Base-by-base conservation (phyloP, 2,888 invertebrate species). In the Tryphoninae sp. region DNA sequence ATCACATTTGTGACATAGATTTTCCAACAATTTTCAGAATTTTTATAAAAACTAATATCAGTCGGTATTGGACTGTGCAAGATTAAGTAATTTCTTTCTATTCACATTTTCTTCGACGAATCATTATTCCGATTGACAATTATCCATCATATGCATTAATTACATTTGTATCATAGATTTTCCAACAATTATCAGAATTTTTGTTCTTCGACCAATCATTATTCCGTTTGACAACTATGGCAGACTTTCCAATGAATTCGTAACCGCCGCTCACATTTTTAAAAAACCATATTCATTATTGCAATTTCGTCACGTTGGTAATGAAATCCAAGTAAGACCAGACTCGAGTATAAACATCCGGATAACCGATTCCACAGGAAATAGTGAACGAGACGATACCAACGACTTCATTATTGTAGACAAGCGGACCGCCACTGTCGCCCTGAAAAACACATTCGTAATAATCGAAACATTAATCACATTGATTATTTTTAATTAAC, bases 351-450 rank as follows among this genome's bases (percentile, higher is more conserved):
- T 84, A 85, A 19, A 59, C 73, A 40, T 85, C 83, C 8, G 85
- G 84, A 59, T 67, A 68, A 74, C 81, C 84, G 9, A 72, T 22
- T 23, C 81, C 78, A 53, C 84, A 84, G 26, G 62, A 23, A 11
- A 58, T 51, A 16, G 68, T 62, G 65, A 81, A 85, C 6, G 84
- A 85, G 45, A 84, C 85, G 42, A 85, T 59, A 6, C 84, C 84
- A 19, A 84, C 81, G n/a, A 85, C 55, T 69, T 67, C 40, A 49
- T 82, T 71, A 7, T 83, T 80, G 55, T 83, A 80, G 4, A 76
- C 81, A 49, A 84, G 51, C 51, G 85, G 85, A 65, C 84, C 72
- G 33, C 85, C 84, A 33, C 84, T 85, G 58, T 85, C 83, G 53
- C 85, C 84, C 85, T 85, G 73, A 40, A 49, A n/a, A 40, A 2